Conservation (phyloP, 2,888 invertebrate species). For the Amphipoea oculea region DNA sequence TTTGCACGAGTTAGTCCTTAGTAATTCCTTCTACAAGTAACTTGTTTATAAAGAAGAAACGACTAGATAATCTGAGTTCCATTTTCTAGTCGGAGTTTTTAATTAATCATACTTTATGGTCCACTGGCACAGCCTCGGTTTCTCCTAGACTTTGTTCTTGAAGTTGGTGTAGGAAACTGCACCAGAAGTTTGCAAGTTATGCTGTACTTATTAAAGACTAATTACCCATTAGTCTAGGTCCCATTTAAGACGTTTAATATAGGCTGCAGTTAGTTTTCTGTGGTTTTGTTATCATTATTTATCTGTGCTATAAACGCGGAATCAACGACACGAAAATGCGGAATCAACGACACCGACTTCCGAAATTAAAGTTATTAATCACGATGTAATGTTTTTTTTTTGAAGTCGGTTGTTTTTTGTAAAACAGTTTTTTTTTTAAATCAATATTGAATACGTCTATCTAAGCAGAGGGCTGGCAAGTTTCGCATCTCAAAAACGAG, state of each 20-base stretch:
- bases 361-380: no score
- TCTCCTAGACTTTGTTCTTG: neutral
- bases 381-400: no score
- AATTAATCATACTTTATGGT: constrained; percentile 26
- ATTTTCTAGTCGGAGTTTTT: neutral
- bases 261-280: neutral
- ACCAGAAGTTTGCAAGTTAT: constrained; percentile 9
- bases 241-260: no score
- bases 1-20: neutral
- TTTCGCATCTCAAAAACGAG: neutral
- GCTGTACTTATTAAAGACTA: neutral
- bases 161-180: neutral
- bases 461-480: neutral
- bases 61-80: neutral
- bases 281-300: neutral
- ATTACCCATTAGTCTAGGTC: neutral
- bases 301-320: no score
- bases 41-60: constrained; percentile 4
- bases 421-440: no score
- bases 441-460: neutral
- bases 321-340: no score
- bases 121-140: neutral
- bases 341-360: no score
- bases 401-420: no score
- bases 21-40: neutral